phyloP scores from a whole-genome alignment of 2,888 invertebrate species.

The Trilocha varians region DNA sequence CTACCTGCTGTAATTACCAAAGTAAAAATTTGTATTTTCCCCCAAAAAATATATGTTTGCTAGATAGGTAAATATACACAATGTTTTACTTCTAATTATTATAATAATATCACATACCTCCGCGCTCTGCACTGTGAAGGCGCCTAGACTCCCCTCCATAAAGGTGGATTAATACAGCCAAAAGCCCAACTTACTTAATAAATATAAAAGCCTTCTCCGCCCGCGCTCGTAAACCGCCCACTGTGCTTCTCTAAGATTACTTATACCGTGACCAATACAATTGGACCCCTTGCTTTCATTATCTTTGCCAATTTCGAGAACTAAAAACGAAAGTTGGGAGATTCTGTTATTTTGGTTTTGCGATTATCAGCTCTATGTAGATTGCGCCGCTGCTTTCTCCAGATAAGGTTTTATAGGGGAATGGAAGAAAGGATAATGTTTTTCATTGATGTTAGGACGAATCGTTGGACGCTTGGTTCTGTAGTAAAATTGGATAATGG shows the following conservation, averaged over 20 bases:
- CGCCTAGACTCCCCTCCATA: conserved; percentile 60
- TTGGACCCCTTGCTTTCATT: conserved; percentile 50
- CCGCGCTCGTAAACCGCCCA: conserved; percentile 66
- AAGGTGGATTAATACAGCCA: conserved; percentile 71
- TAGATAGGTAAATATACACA: too few species aligned
- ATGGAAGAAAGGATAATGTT: conserved; percentile 70
- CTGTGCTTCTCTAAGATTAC: conserved; percentile 67
- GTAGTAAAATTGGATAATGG: conserved; percentile 53
- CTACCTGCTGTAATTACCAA: too few species aligned
- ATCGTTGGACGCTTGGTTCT: conserved; percentile 43
- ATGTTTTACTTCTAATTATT: conserved; percentile 1
- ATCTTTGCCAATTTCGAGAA: conserved; percentile 21
- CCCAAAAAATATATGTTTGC: too few species aligned
- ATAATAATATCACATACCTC: conserved; percentile 16
- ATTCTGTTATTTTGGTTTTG: conserved; percentile 40
- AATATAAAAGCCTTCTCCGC: conserved; percentile 73
- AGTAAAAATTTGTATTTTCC: too few species aligned
- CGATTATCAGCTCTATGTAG: conserved; percentile 72
- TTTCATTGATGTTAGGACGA: conserved; percentile 59
- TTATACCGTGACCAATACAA: conserved; percentile 50
- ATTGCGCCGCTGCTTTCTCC: conserved; percentile 65
- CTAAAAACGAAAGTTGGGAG: conserved; percentile 27
- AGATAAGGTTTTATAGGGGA: conserved; percentile 64
- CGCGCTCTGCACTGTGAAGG: conserved; percentile 28
- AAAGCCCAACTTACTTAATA: conserved; percentile 75